Percentiles rank a stretch among this genome's conserved stretches.
These are phyloP conservation scores for Netelia fuscicornis DNA, from an alignment of 2,888 invertebrate species.

Conservation along the genomic window DNA sequence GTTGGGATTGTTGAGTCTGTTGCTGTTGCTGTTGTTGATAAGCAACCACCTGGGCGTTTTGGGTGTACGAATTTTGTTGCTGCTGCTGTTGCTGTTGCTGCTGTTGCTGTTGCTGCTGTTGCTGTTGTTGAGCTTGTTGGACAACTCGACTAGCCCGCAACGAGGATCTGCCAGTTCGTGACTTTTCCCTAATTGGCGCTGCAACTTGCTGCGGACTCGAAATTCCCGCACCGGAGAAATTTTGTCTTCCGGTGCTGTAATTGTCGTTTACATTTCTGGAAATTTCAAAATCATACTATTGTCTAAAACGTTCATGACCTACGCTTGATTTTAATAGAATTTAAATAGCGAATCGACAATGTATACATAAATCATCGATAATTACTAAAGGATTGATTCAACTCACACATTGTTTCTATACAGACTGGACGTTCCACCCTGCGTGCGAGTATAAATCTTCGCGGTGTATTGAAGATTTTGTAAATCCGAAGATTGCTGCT, in stretches of 20 bases:
- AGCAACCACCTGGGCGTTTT: conserved; percentile 75
- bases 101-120: no score
- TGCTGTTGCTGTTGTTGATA: conserved; percentile 75
- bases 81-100: conserved; percentile 72
- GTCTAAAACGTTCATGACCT: conserved; percentile 2
- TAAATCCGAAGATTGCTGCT: conserved; percentile 72
- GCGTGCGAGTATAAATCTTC: conserved; percentile 82
- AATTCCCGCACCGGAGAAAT: conserved; percentile 70
- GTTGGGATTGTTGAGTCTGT: conserved; percentile 69
- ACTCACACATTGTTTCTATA: conserved; percentile 81
- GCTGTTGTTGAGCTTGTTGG: conserved; percentile 82
- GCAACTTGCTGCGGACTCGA: conserved; percentile 65
- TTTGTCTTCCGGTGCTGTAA: conserved; percentile 73
- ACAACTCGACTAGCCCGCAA: conserved; percentile 75
- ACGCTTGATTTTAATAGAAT: no score
- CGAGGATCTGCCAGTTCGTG: conserved; percentile 74
- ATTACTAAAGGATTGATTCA: conserved; percentile 28
- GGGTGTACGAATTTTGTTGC: conserved; percentile 76
- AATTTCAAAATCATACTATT: neutral
- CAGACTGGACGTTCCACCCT: conserved; percentile 74
- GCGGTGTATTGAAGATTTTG: conserved; percentile 83
- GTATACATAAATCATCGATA: no score
- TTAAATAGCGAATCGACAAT: no score
- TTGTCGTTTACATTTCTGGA: conserved; percentile 73
- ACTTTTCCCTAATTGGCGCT: conserved; percentile 74